Evolutionary conservation across 2,888 invertebrate species (phyloP).

Genomic region (Drosophila testacea): DNA sequence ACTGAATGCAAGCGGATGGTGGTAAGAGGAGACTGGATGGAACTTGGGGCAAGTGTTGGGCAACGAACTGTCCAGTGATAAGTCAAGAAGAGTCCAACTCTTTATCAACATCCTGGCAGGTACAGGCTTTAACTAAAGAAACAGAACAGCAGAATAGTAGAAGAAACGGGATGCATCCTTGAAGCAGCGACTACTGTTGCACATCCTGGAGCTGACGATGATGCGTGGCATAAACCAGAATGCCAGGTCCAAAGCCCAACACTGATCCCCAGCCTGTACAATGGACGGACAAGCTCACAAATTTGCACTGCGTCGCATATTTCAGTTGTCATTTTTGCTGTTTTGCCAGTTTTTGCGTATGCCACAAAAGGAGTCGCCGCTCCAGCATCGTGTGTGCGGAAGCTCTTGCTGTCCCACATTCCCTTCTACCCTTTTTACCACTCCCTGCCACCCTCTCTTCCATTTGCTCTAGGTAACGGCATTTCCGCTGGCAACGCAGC

Average conservation of each 20-base stretch:
- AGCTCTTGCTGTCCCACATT: background rate
- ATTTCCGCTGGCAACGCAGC: conserved; percentile 76
- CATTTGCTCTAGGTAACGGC: conserved; percentile 36
- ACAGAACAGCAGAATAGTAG: conserved; percentile 14
- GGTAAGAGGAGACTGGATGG: background rate
- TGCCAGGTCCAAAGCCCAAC: conserved; percentile 42
- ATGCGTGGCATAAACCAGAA: conserved; percentile 62
- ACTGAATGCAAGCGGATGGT: conserved; percentile 19
- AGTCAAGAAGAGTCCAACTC: conserved; percentile 41
- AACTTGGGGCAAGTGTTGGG: background rate
- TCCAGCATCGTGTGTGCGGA: conserved; percentile 20
- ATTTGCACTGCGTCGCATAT: conserved; percentile 69
- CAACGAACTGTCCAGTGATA: conserved; percentile 36
- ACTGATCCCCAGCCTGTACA: conserved; percentile 24
- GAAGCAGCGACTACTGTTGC: conserved; percentile 11
- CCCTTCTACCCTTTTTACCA: too few relatives aligned
- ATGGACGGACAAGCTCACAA: conserved; percentile 40
- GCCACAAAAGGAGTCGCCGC: conserved; percentile 51
- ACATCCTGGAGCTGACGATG: conserved; percentile 38
- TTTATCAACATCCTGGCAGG: conserved; percentile 28
- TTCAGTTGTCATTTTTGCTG: conserved; percentile 76
- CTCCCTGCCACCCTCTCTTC: background rate
- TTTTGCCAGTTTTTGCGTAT: conserved; percentile 72
- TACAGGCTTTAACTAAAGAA: conserved; percentile 26
- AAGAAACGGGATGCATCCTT: conserved; percentile 24